phyloP scores from a whole-genome alignment of 2,888 invertebrate genomes.

The Dichetophora obliterata region DNA sequence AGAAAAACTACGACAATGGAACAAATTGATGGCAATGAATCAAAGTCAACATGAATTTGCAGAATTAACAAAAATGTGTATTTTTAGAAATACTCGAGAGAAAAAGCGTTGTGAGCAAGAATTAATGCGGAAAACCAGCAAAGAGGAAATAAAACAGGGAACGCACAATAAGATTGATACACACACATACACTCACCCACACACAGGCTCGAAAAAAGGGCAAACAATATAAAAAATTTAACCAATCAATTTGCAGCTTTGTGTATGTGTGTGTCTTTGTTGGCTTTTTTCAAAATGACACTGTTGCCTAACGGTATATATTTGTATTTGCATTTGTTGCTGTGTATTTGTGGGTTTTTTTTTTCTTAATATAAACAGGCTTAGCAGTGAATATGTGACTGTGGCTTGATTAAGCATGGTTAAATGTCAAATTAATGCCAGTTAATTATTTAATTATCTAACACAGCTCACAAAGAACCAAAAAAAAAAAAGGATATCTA shows the following conservation, averaged over 20 bases:
- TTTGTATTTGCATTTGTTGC: not conserved
- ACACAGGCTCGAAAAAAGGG: not conserved
- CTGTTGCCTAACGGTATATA: not conserved
- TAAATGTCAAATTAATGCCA: constrained; percentile 2
- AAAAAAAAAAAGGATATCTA: no score
- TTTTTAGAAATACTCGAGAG: not conserved
- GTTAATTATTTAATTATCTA: constrained; percentile 4
- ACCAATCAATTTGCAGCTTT: not conserved
- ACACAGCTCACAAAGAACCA: no score
- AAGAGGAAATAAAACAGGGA: not conserved
- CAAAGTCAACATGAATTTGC: not conserved
- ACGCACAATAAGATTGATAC: not conserved
- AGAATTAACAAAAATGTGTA: constrained; percentile 2
- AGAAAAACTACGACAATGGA: not conserved
- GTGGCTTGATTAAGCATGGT: not conserved
- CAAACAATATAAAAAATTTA: not conserved
- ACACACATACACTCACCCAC: not conserved
- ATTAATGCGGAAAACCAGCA: not conserved
- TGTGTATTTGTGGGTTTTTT: not conserved
- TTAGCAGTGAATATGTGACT: no score
- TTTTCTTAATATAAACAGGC: not conserved
- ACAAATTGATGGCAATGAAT: no score
- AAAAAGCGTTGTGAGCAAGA: not conserved
- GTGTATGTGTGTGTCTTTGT: not conserved
- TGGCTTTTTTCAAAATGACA: not conserved